Conservation (phyloP, 1,140 invertebrate genomes). For the Drosophila sulfurigaster region DNA sequence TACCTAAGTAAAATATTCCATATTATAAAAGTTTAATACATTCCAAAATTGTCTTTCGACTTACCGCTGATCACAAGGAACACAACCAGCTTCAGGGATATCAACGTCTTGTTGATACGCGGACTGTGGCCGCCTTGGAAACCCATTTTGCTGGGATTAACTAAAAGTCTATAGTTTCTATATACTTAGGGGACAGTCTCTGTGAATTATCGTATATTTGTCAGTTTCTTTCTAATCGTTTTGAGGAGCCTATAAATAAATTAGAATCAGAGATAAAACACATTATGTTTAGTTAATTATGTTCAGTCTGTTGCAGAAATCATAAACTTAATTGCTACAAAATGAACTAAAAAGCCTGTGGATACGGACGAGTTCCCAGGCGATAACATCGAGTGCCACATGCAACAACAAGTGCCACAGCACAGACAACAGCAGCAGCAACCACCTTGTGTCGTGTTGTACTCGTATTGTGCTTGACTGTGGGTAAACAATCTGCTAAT, state of each 20-base stretch:
- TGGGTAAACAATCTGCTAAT: constrained; percentile 35
- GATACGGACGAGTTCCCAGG: constrained; percentile 20
- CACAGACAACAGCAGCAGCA: neutral
- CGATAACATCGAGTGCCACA: constrained; percentile 14
- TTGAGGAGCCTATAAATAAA: constrained; percentile 29
- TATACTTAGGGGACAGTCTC: constrained; percentile 5
- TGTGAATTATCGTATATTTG: constrained; percentile 1
- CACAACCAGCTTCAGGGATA: constrained; percentile 77
- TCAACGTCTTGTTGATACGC: constrained; percentile 75
- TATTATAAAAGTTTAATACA: neutral
- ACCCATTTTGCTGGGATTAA: constrained; percentile 64
- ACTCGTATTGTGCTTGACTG: constrained; percentile 15
- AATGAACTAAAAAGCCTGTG: constrained; percentile 4
- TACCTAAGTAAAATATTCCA: constrained; percentile 85
- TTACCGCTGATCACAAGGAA: constrained; percentile 81
- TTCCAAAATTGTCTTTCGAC: constrained; percentile 9
- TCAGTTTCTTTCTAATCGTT: constrained; percentile 17
- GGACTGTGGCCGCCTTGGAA: constrained; percentile 58
- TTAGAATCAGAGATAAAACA: neutral
- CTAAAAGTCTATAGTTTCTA: constrained; percentile 25
- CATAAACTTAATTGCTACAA: constrained; percentile 23
- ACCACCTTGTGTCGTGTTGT: constrained; percentile 28
- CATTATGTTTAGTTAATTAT: constrained; percentile 17
- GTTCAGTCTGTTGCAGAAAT: constrained; percentile 16
- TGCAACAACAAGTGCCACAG: constrained; percentile 28